Base-by-base conservation (phyloP, 1,140 invertebrate genomes). In the Hesperophylax magnus region DNA sequence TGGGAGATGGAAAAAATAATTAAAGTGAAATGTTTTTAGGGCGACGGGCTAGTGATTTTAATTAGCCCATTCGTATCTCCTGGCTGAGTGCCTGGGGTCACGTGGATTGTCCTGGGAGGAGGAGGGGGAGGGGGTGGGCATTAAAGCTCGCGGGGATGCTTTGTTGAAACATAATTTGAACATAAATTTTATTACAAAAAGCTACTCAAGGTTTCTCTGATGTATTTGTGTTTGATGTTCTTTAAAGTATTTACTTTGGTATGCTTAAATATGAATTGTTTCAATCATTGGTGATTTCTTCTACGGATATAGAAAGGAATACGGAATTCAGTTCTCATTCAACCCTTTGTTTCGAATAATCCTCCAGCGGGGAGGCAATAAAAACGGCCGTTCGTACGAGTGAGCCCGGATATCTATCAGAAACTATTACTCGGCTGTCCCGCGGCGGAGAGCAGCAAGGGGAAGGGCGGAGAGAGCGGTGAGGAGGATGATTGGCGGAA, bases 21-120 rank as follows among this genome's bases (percentile, higher is more conserved):
- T 82, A 79, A 82, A 82, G 74, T 58, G 74, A 74, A 82, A 78
- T 78, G 77, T 82, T 82, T 76, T 75, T 31, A 77, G 65, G 69
- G 72, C 24, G 53, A 56, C 31, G 69, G 81, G 71, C 72, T 82
- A 76, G 81, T 79, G 77, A 77, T 82, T 82, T 79, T 79, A 82
- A 82, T 82, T 82, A 82, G 71, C 63, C 71, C 81, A 82, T 79
- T 79, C 77, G 81, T 82, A 78, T 67, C 77, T 78, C n/a, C 77
- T 78, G 77, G 77, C 61, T 52, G n/a, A 22, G 39, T 72, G 69
- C 69, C 69, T 22, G 69, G 39, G 69, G 69, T 72, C 69, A 72
- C 63, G 69, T 72, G 69, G 69, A 34, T 67, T 31, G 18, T 2
- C 31, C 63, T 14, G 18, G 47, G 18, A n/a, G 17, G 34, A 52